These are phyloP conservation scores for Temnothorax curvispinosus DNA, from an alignment of 1,140 invertebrate species.

Conservation along the genomic window DNA sequence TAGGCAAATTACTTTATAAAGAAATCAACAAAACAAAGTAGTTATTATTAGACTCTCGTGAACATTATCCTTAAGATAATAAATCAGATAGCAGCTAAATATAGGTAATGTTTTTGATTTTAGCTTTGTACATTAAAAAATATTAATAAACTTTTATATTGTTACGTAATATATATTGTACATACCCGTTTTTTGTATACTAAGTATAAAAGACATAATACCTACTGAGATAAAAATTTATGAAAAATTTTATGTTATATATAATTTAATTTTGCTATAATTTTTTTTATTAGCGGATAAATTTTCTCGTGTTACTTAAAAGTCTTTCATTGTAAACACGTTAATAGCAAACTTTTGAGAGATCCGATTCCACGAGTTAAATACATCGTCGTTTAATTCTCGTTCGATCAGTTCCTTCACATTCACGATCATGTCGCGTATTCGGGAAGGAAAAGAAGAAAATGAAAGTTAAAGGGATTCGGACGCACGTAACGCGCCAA, in stretches of 20 bases:
- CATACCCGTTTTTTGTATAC: no score
- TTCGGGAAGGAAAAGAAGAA: constrained; percentile 19
- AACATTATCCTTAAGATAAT: neutral
- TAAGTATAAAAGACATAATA: neutral
- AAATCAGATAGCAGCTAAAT: neutral
- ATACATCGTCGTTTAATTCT: constrained; percentile 2
- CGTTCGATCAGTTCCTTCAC: constrained; percentile 13
- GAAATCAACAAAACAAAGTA: neutral
- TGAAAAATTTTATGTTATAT: neutral
- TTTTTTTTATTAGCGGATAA: neutral
- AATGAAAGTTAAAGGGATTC: constrained; percentile 50
- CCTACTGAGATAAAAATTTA: neutral
- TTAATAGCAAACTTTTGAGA: neutral
- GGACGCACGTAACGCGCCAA: constrained; percentile 32
- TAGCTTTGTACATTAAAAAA: neutral
- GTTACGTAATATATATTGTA: neutral
- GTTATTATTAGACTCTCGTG: neutral
- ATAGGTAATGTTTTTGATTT: neutral
- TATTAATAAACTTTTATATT: neutral
- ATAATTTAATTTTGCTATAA: neutral
- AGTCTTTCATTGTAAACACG: neutral
- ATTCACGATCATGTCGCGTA: neutral
- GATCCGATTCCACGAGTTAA: constrained; percentile 21
- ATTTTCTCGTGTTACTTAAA: neutral
- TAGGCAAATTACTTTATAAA: neutral